Evolutionary conservation across 1,140 invertebrate genomes (phyloP), one percentile per base, ranked within the genome.

Genomic region (Scaptomyza graminum): DNA sequence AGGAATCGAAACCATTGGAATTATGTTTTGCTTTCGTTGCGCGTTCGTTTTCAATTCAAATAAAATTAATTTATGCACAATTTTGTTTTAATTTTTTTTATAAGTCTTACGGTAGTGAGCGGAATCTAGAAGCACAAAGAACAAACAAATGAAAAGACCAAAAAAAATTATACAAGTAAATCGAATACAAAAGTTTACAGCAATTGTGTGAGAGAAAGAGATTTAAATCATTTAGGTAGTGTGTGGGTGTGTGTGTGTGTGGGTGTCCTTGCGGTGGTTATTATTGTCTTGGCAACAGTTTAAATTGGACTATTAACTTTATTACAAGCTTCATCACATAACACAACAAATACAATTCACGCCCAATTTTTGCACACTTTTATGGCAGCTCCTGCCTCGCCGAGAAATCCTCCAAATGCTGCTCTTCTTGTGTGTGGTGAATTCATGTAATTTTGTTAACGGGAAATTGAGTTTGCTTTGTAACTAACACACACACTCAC

Each of bases 101-200:
- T 64, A 88, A 82, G 67, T 80, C 82, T 87, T 87, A 87, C 82
- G 74, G 79, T 88, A 87, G 78, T 82, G 74, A 87, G 75, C 73
- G 70, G 83, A 82, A 87, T 87, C 82, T 87, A 87, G 82, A 87
- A 87, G 82, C 82, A 87, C 85, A 87, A 87, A 87, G 79, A 87
- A 87, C 83, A 87, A 50, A 83, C 78, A 81, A 81, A 82, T 82
- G 71, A 88, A 82, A 88, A 79, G 82, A 79, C 66, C 82, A 87
- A 83, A 79, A 74, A 49, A 41, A 62, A 22, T 44, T 88, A 85
- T 79, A 84, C 83, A 46, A 75, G 65, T 66, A 83, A 83, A 73
- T 65, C 62, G 72, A 61, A 62, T 69, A 70, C 79, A 34, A 50
- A 41, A 41, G 54, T 50, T 37, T 37, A 65, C 37, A 18, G 28